Evolutionary conservation across 30 jellyfish, hydroid and myxozoan genomes (phyloP).

Genomic region (Cassiopea andromeda): DNA sequence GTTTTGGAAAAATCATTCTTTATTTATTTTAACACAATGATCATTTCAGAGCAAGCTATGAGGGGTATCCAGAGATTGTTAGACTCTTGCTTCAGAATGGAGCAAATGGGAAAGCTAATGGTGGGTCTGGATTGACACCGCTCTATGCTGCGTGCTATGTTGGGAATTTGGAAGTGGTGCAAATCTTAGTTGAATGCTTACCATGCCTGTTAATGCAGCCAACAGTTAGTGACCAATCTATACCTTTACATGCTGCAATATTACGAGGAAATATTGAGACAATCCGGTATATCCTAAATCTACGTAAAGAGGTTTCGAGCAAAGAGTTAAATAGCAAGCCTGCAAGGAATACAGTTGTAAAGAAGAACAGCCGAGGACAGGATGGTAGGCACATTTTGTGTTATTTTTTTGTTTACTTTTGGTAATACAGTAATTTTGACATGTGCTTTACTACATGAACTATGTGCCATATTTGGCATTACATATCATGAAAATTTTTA

Average conservation of each 20-base stretch:
- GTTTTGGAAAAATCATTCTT: too few species aligned
- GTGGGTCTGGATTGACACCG: slow-evolving; percentile 87
- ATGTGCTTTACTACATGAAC: not conserved
- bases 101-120: slow-evolving; percentile 93
- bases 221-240: slow-evolving; percentile 69
- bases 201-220: slow-evolving; percentile 76
- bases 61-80: slow-evolving; percentile 81
- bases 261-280: slow-evolving; percentile 59
- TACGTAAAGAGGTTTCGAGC: slow-evolving; percentile 25
- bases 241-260: slow-evolving; percentile 87
- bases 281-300: slow-evolving; percentile 60
- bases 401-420: not conserved
- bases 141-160: slow-evolving; percentile 84
- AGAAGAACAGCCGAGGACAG: slow-evolving; percentile 10
- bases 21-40: too few species aligned
- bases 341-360: not conserved
- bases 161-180: slow-evolving; percentile 78
- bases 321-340: not conserved
- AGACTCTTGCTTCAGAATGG: slow-evolving; percentile 77
- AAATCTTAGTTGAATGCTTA: slow-evolving; percentile 38
- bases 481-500: too few species aligned
- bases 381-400: not conserved
- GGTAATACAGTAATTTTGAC: not conserved
- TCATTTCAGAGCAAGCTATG: slow-evolving; percentile 75
- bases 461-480: too few species aligned